These are phyloP conservation scores for Cantharis nigra DNA, from an alignment of 2,888 invertebrate species.

Conservation along the genomic window DNA sequence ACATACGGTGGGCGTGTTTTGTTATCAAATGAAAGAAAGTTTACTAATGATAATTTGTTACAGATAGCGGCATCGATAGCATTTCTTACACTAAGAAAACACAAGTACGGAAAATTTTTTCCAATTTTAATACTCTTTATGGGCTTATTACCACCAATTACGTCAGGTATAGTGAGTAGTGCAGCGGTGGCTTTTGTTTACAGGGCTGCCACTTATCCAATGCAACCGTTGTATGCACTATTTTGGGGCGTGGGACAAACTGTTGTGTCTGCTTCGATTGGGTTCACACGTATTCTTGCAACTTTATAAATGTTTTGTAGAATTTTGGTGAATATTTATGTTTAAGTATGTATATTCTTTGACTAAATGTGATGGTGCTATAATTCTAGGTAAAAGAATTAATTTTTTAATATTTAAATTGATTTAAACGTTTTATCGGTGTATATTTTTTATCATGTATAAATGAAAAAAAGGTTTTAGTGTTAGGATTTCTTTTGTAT, in stretches of 20 bases:
- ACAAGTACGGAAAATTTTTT: constrained; percentile 93
- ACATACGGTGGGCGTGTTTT: constrained; percentile 62
- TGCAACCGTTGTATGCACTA: constrained; percentile 90
- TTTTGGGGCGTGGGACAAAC: constrained; percentile 96
- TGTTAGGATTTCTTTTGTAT: constrained; percentile 46
- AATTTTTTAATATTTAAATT: constrained; percentile 17
- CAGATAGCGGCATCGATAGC: constrained; percentile 86
- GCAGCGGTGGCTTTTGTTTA: constrained; percentile 94
- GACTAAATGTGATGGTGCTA: constrained; percentile 54
- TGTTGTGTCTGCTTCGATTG: constrained; percentile 83
- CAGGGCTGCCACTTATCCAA: constrained; percentile 83
- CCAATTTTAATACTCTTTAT: constrained; percentile 85
- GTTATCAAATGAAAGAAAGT: background rate
- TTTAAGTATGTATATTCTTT: constrained; percentile 29
- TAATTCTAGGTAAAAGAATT: constrained; percentile 40
- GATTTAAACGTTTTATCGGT: constrained; percentile 30
- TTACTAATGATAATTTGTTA: constrained; percentile 30
- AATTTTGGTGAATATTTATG: constrained; percentile 9
- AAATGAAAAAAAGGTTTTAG: constrained; percentile 40
- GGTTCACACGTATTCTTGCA: constrained; percentile 90
- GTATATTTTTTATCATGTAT: constrained; percentile 39
- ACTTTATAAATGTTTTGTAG: constrained; percentile 67
- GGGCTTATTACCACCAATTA: constrained; percentile 87
- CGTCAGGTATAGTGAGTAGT: constrained; percentile 87
- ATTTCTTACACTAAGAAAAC: constrained; percentile 89